Evolutionary conservation across 2,797 vertebrate genomes (phyloP), one percentile per base, ranked within the genome.

Genomic region (Oreortyx pictus): DNA sequence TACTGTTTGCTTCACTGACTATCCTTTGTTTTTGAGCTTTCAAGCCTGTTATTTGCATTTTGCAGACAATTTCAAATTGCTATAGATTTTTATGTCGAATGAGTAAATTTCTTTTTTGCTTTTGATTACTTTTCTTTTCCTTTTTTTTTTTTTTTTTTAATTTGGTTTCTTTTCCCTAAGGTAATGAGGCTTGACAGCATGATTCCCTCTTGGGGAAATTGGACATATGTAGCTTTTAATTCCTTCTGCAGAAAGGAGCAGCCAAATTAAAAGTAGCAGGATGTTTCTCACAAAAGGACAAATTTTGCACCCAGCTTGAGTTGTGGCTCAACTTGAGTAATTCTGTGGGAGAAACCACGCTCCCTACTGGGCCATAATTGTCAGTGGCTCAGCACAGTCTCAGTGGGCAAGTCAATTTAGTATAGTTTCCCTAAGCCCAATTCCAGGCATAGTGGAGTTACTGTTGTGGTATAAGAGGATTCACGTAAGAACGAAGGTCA

Each of bases 161-260:
- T 66, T 78, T 81, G 4, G 8, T 57, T 93, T 86, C 49, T 88
- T 92, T 78, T 85, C 46, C 62, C 68, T 78, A 11, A 5, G 3
- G 39, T 93, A 94, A 93, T 82, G 59, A 79, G 17, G 33, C 61
- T 87, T 95, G 86, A 93, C 90, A 95, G 82, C 81, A 78, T 44
- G 84, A 66, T 62, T 87, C 59, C 33, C 39, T 94, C 66, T 92
- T 82, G 68, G 78, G 88, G 70, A 94, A 90, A 89, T 85, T 90
- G 82, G 90, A 82, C 93, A 90, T 95, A 94, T 75, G 50, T 85
- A 95, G 75, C 79, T 92, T 96, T 90, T 94, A 75, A 95, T 96
- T 95, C 93, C 91, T 93, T 66, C 62, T 72, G n/a, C 44, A 89
- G 72, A 90, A 91, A 90, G 72, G 39, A 93, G 10, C n/a, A 81